Conservation (phyloP, 2,113 vertebrate species). For the Fukomys damarensis region DNA sequence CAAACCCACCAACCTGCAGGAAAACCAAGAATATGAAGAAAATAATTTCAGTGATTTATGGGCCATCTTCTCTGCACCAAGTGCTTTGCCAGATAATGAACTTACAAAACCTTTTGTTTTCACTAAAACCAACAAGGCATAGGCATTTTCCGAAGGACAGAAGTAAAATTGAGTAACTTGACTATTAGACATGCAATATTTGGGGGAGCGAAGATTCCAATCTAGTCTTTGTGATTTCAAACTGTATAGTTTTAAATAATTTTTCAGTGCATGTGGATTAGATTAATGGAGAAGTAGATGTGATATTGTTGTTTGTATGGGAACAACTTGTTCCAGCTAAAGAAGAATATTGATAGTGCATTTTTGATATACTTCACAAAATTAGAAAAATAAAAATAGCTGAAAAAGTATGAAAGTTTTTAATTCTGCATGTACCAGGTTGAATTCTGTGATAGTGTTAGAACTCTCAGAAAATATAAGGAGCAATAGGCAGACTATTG, state of each 20-base stretch:
- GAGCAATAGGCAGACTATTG: not conserved
- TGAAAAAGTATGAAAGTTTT: not conserved
- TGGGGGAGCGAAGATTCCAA: not conserved
- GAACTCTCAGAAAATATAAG: constrained; percentile 7
- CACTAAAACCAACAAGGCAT: not conserved
- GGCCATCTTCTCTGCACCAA: not conserved
- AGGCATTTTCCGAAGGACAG: not conserved
- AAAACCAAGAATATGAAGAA: constrained; percentile 34
- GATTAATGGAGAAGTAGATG: not conserved
- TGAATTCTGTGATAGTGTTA: not conserved
- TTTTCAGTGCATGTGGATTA: not conserved
- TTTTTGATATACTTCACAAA: constrained; percentile 42
- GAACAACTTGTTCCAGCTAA: not conserved
- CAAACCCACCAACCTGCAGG: not conserved
- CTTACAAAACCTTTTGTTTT: not conserved
- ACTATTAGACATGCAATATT: not conserved
- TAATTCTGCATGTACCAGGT: not conserved
- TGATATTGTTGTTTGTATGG: not conserved
- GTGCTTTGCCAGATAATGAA: not conserved
- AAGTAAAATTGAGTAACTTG: not conserved
- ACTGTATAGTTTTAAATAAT: not conserved
- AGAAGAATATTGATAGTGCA: not conserved
- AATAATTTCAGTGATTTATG: constrained; percentile 15
- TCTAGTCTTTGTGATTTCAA: constrained; percentile 8
- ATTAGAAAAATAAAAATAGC: not conserved